Percentiles rank a stretch among this genome's conserved stretches.
phyloP scores from a whole-genome alignment of 2,888 invertebrate species.

The Agrenia bidenticulata region DNA sequence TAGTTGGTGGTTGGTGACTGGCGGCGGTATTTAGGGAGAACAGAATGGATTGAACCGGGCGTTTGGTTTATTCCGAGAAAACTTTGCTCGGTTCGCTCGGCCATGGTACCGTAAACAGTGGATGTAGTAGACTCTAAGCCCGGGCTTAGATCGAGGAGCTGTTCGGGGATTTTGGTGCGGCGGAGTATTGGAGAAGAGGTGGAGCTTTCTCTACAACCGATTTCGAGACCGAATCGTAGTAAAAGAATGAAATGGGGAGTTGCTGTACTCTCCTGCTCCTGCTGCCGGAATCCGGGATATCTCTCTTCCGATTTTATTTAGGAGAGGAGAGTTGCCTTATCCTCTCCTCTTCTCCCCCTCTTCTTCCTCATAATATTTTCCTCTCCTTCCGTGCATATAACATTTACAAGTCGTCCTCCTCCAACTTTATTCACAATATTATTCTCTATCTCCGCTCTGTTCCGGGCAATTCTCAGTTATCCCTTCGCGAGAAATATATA shows the following conservation, averaged over 20 bases:
- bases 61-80: conserved; percentile 9
- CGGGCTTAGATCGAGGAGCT: conserved; percentile 4
- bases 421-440: conserved; percentile 14
- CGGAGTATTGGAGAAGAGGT: conserved; percentile 48
- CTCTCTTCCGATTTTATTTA: conserved; percentile 25
- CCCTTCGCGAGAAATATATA: conserved; percentile 3
- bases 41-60: conserved; percentile 9
- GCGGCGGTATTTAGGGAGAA: conserved; percentile 5
- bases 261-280: conserved; percentile 4
- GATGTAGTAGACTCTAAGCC: neutral
- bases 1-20: neutral
- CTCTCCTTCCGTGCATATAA: neutral
- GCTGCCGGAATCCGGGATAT: conserved; percentile 44
- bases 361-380: conserved; percentile 21
- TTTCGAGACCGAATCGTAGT: conserved; percentile 51
- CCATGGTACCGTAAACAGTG: neutral
- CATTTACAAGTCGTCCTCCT: neutral
- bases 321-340: conserved; percentile 12
- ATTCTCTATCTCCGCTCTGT: conserved; percentile 16
- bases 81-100: neutral
- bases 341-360: conserved; percentile 27
- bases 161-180: neutral
- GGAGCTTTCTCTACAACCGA: conserved; percentile 52
- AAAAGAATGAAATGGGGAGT: conserved; percentile 45
- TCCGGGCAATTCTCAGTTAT: conserved; percentile 18